A percentile compares a stretch with the other conserved stretches of the same genome.
Conservation (phyloP, 2,113 vertebrate species). For the Sylvia atricapilla region DNA sequence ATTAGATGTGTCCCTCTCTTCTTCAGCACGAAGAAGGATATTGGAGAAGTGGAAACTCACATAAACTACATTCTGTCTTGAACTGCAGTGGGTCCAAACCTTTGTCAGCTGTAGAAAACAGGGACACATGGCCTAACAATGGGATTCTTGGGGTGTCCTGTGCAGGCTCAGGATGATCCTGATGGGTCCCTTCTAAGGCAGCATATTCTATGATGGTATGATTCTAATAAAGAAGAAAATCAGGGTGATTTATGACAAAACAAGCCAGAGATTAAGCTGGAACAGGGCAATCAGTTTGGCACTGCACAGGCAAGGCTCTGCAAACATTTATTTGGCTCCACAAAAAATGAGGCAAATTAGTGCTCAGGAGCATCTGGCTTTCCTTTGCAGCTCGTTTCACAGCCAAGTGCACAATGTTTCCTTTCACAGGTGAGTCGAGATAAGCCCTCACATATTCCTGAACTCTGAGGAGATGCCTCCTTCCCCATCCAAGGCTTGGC, state of each 20-base stretch:
- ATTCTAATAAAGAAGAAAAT: background rate
- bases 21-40: background rate
- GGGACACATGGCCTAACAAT: background rate
- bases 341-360: background rate
- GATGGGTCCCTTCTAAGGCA: background rate
- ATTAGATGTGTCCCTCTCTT: background rate
- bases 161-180: background rate
- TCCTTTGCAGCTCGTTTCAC: background rate
- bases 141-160: background rate
- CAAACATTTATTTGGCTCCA: background rate
- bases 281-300: background rate
- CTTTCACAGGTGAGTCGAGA: background rate
- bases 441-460: background rate
- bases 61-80: background rate
- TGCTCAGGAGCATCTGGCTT: background rate
- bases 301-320: background rate
- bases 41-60: background rate
- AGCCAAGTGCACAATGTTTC: background rate
- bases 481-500: background rate
- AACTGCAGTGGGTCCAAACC: background rate
- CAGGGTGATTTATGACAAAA: background rate
- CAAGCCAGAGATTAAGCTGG: background rate
- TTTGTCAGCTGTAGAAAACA: background rate
- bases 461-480: slow-evolving; percentile 9
- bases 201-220: background rate